Base-by-base conservation (phyloP, 2,113 vertebrate genomes). In the Corythaixoides concolor region DNA sequence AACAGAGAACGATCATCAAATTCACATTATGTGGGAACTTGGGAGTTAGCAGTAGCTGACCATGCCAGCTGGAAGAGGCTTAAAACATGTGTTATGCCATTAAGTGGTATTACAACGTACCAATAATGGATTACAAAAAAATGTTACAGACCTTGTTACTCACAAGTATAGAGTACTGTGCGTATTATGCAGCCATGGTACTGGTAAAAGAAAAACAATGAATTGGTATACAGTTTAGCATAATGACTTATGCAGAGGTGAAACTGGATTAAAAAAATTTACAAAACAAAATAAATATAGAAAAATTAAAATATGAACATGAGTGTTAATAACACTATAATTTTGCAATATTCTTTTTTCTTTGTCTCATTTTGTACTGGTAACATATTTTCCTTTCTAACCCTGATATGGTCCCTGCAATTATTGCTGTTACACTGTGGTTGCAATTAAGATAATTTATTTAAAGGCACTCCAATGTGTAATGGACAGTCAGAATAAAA, bases 21-120 rank as follows among this genome's bases (percentile, higher is more conserved):
- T 86, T 88, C 95, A 63, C 83, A 94, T 96, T 96, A 92, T 93
- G 43, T 93, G 60, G 82, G 73, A 96, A 78, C 72, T 86, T 96
- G 85, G 73, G 90, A 93, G 85, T 84, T 90, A 78, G 90, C 33
- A 45, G 56, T 77, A 93, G 56, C 79, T 95, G 93, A 87, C 92
- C 92, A 90, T 92, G 95, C 87, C 96, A 96, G 95, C 90, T 97
- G 96, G 95, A 94, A 92, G 49, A 75, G 60, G 64, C 39, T 90
- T 95, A 75, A 93, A 96, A 88, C 93, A 95, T 85, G 95, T 92
- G 96, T 91, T 96, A 90, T 49, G 35, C 79, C 89, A 96, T 95
- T 94, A 96, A 95, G 92, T 78, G 19, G 49, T 77, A 84, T 93
- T 86, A 86, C 64, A 72, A 75, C 78, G 43, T 47, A 89, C 56